A percentile compares a stretch with the other conserved stretches of the same genome.
Conservation (phyloP, 2,113 vertebrate species). For the Arvicanthis niloticus region DNA sequence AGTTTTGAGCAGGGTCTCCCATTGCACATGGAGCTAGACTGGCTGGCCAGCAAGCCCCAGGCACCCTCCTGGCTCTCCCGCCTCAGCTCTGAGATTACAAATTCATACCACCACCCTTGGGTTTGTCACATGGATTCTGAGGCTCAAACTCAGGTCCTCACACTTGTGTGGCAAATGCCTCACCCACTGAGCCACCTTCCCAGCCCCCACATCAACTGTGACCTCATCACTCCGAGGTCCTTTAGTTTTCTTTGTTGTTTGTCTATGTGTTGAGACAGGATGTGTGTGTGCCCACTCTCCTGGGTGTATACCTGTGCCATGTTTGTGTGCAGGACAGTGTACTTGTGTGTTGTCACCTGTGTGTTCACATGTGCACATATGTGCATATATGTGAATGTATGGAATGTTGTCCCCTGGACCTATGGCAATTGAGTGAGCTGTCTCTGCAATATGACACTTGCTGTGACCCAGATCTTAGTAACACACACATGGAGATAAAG, state of each 20-base stretch:
- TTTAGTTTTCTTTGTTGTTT: neutral
- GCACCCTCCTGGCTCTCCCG: neutral
- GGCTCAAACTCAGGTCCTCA: neutral
- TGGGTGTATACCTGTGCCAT: neutral
- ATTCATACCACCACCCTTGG: too few species aligned
- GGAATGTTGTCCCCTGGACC: neutral
- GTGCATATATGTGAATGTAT: neutral
- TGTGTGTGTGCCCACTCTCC: neutral
- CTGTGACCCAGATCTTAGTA: neutral
- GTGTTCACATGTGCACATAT: too few species aligned
- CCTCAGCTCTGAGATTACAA: neutral
- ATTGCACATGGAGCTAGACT: neutral
- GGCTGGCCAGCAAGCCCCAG: neutral
- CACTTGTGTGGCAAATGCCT: neutral
- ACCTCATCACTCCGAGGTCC: neutral
- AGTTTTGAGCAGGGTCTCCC: neutral
- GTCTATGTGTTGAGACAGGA: neutral
- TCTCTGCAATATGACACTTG: neutral
- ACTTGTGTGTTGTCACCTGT: neutral
- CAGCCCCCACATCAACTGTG: neutral
- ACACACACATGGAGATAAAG: neutral
- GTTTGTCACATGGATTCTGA: neutral
- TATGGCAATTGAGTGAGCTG: neutral
- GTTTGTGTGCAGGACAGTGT: neutral
- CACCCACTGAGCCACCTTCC: neutral